phyloP scores from a whole-genome alignment of 92 coral and sea anemone species.

The Actinostola sp. region DNA sequence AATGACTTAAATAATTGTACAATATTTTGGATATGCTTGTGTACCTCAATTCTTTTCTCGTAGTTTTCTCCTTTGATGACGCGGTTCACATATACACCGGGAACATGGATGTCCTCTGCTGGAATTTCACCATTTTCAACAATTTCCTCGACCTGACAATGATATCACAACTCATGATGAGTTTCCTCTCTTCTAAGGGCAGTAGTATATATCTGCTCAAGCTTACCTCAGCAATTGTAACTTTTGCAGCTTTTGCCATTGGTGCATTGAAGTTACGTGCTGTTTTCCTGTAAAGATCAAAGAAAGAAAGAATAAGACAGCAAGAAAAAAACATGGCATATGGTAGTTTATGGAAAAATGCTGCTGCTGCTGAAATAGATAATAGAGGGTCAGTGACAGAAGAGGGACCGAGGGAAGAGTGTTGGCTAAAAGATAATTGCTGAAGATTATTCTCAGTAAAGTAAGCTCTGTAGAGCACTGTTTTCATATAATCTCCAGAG shows the following conservation, averaged over 20 bases:
- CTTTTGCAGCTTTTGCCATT: slow-evolving; percentile 97
- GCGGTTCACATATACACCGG: slow-evolving; percentile 89
- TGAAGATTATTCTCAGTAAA: too few relatives aligned
- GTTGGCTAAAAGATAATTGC: too few relatives aligned
- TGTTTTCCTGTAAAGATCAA: slow-evolving; percentile 66
- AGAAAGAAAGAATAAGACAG: not conserved
- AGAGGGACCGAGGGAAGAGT: too few relatives aligned
- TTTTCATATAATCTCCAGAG: too few relatives aligned
- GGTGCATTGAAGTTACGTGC: slow-evolving; percentile 96
- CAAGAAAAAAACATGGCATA: not conserved
- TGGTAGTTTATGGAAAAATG: not conserved
- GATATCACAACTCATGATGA: not conserved
- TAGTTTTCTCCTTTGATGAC: slow-evolving; percentile 78
- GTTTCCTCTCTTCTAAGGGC: too few relatives aligned
- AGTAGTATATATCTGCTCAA: not conserved
- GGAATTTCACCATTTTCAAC: slow-evolving; percentile 92
- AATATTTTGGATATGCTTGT: not conserved
- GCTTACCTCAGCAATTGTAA: slow-evolving; percentile 94
- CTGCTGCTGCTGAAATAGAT: too few relatives aligned
- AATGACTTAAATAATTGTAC: not conserved
- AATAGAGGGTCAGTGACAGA: too few relatives aligned
- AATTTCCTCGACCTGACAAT: slow-evolving; percentile 87
- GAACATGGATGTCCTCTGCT: slow-evolving; percentile 84
- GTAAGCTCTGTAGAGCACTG: too few relatives aligned
- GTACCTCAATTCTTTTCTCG: slow-evolving; percentile 93